Base-by-base conservation (phyloP, 2,797 vertebrate species). In the Catharus ustulatus region DNA sequence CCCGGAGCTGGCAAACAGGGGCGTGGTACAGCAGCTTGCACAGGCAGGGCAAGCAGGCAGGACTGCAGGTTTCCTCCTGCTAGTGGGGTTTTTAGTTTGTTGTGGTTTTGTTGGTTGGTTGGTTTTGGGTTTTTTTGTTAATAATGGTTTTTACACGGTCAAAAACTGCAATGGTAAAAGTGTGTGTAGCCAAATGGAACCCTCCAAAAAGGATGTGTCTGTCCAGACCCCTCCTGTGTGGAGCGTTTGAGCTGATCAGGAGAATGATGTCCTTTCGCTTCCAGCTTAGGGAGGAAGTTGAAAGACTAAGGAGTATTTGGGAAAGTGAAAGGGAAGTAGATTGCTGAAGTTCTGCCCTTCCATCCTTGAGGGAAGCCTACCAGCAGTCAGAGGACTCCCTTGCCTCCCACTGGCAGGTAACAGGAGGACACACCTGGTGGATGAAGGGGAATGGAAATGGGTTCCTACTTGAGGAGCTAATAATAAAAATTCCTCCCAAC, bases 81-180 rank as follows among this genome's bases (percentile, higher is more conserved):
- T 43, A 5, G 10, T 45, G n/a, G 24, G 20, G n/a, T 3, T 30
- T 54, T 42, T 32, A 20, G 27, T 46, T 61, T 49, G 13, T 17
- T 64, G 26, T 54, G 26, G 3, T 64, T 63, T 64, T 7, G 7
- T 34, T 63, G 38, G 38, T 12, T 23, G 34, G 11, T 42, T 61
- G 45, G 36, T 27, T 77, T 52, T 2, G 24, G 5, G 4, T 3
- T 34, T 63, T 63, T 62, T 52, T 43, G 13, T 36, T 45, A 45
- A 26, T 13, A 45, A 36, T 3, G 5, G 8, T 19, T 77, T 64
- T 45, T 54, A 36, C 48, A 36, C 0, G 0, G 43, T 29, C 75
- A 54, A 30, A 77, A 77, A 7, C 32, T 54, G 32, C 26, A 36
- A 15, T 36, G 24, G 20, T 52, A 18, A 3, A 52, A 52, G 58